A percentile compares a stretch with the other conserved stretches of the same genome.
Conservation (phyloP, 2,113 vertebrate species). For the Origma solitaria region DNA sequence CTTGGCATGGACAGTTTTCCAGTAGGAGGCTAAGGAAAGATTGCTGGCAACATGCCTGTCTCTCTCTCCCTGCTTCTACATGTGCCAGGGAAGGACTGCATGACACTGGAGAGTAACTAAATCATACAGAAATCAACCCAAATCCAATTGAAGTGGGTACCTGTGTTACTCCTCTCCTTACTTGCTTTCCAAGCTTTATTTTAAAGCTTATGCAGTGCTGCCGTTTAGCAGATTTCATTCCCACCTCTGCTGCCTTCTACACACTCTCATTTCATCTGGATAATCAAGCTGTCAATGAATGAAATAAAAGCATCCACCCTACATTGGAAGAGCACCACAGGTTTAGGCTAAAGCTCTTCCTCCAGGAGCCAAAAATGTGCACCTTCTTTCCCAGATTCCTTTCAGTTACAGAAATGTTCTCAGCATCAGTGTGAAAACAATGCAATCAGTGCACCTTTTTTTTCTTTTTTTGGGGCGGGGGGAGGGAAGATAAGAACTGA, state of each 20-base stretch:
- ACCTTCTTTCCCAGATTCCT: neutral
- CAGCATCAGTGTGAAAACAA: neutral
- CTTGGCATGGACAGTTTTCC: neutral
- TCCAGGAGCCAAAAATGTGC: neutral
- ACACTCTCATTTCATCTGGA: fast-evolving
- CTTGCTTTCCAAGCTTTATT: neutral
- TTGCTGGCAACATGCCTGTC: neutral
- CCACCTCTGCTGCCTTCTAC: neutral
- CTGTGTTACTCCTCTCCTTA: neutral
- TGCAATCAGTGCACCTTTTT: neutral
- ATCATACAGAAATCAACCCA: neutral
- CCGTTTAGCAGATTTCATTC: neutral
- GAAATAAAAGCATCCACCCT: neutral
- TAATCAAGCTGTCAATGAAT: neutral
- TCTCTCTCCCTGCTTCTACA: neutral
- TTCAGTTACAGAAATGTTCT: neutral
- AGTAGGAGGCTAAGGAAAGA: conserved; percentile 3
- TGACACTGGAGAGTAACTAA: neutral
- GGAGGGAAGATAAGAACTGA: neutral
- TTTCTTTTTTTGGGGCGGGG: neutral
- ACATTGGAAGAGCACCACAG: neutral
- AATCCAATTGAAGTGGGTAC: neutral
- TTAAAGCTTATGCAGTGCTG: neutral
- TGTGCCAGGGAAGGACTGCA: neutral
- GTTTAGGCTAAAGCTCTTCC: neutral